These are phyloP conservation scores for Mandrillus leucophaeus DNA, from an alignment of 2,113 vertebrate species.

Conservation along the genomic window DNA sequence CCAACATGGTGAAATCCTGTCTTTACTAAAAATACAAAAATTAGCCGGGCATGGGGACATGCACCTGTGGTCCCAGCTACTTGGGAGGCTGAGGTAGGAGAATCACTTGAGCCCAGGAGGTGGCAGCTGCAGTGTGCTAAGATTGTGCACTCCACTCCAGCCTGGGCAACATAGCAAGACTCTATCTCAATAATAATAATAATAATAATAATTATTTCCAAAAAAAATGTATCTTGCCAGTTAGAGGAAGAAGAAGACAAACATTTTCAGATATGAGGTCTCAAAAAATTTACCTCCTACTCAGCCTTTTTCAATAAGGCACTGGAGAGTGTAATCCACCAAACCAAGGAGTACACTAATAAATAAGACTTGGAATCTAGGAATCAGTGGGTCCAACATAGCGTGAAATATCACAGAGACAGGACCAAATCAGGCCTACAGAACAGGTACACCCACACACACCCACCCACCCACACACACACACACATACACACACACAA, in stretches of 20 bases:
- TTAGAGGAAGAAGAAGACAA: neutral
- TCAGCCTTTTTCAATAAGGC: neutral
- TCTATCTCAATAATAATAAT: too few relatives aligned
- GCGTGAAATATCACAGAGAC: neutral
- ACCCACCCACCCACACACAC: too few relatives aligned
- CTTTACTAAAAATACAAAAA: too few relatives aligned
- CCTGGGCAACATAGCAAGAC: too few relatives aligned
- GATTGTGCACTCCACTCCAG: too few relatives aligned
- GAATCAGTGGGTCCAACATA: neutral
- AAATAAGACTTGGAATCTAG: neutral
- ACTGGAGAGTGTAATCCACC: neutral
- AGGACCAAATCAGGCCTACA: neutral
- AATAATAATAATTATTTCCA: too few relatives aligned
- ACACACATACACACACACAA: neutral
- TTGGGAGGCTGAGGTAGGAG: too few relatives aligned
- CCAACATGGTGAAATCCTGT: too few relatives aligned
- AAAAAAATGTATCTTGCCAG: neutral
- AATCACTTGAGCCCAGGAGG: too few relatives aligned
- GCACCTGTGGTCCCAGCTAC: too few relatives aligned
- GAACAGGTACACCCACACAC: neutral
- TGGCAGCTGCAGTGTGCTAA: too few relatives aligned
- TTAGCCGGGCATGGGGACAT: too few relatives aligned
- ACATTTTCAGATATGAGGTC: neutral
- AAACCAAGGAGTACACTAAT: neutral
- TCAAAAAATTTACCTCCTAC: neutral